Conservation (phyloP, 2,888 invertebrate genomes). For the Pyrrhosoma nymphula region DNA sequence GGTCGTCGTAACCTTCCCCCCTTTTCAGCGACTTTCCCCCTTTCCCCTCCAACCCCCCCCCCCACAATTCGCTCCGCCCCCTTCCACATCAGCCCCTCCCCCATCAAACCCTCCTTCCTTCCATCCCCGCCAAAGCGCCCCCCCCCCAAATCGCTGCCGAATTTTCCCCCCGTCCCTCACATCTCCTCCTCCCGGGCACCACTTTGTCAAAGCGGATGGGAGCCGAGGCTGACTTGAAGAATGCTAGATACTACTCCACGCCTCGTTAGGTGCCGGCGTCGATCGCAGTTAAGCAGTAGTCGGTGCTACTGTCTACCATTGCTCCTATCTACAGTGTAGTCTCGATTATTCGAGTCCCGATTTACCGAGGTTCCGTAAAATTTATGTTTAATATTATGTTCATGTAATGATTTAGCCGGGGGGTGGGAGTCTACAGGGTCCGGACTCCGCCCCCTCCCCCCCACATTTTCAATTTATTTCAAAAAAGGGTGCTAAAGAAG, state of each 20-base stretch:
- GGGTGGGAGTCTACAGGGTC: no score
- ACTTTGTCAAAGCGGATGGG: constrained; percentile 25
- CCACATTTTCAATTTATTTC: no score
- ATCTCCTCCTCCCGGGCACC: background rate
- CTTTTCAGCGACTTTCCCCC: background rate
- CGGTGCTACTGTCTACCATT: no score
- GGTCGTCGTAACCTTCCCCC: background rate
- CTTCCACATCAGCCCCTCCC: constrained; percentile 24
- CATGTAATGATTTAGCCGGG: no score
- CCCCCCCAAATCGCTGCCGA: background rate
- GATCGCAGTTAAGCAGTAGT: background rate
- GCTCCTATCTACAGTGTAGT: no score
- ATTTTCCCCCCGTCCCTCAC: background rate
- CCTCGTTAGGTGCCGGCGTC: background rate
- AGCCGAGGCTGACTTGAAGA: background rate
- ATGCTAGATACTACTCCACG: background rate
- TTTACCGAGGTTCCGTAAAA: no score
- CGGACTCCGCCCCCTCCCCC: no score
- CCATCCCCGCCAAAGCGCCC: background rate
- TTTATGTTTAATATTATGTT: no score
- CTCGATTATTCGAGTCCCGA: no score
- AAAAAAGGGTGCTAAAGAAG: no score
- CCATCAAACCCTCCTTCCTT: background rate
- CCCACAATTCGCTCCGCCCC: background rate
- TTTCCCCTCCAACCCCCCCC: background rate